Percentiles rank a stretch among this genome's conserved stretches.
These are phyloP conservation scores for Epinephelus cyanopodus DNA, from an alignment of 2,113 vertebrate genomes.

Conservation along the genomic window DNA sequence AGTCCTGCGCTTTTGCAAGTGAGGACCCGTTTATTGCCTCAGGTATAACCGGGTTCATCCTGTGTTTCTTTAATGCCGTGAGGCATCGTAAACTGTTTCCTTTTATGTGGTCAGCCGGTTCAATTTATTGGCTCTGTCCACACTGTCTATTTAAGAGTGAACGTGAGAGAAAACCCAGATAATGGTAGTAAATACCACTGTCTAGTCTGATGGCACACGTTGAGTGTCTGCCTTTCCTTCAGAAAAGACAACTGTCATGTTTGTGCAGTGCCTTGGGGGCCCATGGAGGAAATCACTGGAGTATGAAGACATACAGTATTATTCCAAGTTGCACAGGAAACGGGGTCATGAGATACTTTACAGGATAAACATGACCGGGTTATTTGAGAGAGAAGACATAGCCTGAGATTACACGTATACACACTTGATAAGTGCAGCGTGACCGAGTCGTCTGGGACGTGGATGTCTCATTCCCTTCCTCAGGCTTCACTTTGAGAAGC, in stretches of 20 bases:
- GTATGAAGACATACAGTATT: conserved; percentile 26
- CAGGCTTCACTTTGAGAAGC: conserved; percentile 35
- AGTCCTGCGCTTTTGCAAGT: conserved; percentile 22
- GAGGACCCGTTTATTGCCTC: conserved; percentile 53
- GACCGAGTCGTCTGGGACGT: conserved; percentile 44
- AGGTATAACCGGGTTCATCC: conserved; percentile 45
- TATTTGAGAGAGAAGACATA: conserved; percentile 50
- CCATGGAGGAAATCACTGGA: conserved; percentile 23
- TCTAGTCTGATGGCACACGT: conserved; percentile 50
- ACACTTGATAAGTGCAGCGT: conserved; percentile 47
- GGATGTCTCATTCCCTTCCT: conserved; percentile 44
- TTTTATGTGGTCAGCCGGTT: conserved; percentile 64
- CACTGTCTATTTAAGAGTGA: conserved; percentile 64
- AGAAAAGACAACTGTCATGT: conserved; percentile 25
- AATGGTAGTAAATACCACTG: conserved; percentile 64
- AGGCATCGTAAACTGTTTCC: conserved; percentile 39
- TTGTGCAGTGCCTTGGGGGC: conserved; percentile 35
- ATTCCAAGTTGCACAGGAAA: conserved; percentile 61
- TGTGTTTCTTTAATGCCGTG: conserved; percentile 34
- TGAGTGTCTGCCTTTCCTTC: conserved; percentile 6
- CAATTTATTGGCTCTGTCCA: conserved; percentile 66
- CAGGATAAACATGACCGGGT: conserved; percentile 59
- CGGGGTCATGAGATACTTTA: conserved; percentile 44
- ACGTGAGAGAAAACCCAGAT: conserved; percentile 69
- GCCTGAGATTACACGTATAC: conserved; percentile 44